A percentile compares a stretch with the other conserved stretches of the same genome.
phyloP scores from a whole-genome alignment of 2,113 vertebrate genomes.

The Pteronura brasiliensis region DNA sequence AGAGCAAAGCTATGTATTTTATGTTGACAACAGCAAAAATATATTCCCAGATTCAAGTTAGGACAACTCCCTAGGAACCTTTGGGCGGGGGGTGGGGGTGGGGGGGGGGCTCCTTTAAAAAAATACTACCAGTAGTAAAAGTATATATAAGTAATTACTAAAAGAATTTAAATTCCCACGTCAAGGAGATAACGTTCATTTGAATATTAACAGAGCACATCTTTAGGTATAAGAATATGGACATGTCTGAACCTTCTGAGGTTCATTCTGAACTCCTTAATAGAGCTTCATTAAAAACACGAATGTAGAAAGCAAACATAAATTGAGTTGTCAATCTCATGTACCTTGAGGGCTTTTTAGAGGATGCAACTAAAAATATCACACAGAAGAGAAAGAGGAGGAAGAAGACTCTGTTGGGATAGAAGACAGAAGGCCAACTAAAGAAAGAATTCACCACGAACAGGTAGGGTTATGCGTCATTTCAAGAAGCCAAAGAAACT shows the following conservation, averaged over 20 bases:
- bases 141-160: background rate
- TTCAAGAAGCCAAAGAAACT: background rate
- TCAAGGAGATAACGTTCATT: background rate
- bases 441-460: background rate
- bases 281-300: background rate
- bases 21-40: background rate
- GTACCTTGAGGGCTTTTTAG: background rate
- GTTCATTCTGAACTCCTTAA: background rate
- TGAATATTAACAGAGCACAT: background rate
- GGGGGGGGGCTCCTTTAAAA: background rate
- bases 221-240: background rate
- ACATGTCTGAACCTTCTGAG: background rate
- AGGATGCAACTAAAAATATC: conserved; percentile 21
- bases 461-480: background rate
- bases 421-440: background rate
- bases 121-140: background rate
- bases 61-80: background rate
- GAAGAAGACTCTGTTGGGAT: background rate
- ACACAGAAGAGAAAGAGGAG: background rate
- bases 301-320: background rate
- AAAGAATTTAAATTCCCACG: background rate
- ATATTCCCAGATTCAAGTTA: background rate
- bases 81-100: too few species aligned
- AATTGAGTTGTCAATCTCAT: background rate
- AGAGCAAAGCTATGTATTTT: background rate